A percentile compares a stretch with the other conserved stretches of the same genome.
These are phyloP conservation scores for Drosophila siamana DNA, from an alignment of 2,888 invertebrate species.

Conservation along the genomic window DNA sequence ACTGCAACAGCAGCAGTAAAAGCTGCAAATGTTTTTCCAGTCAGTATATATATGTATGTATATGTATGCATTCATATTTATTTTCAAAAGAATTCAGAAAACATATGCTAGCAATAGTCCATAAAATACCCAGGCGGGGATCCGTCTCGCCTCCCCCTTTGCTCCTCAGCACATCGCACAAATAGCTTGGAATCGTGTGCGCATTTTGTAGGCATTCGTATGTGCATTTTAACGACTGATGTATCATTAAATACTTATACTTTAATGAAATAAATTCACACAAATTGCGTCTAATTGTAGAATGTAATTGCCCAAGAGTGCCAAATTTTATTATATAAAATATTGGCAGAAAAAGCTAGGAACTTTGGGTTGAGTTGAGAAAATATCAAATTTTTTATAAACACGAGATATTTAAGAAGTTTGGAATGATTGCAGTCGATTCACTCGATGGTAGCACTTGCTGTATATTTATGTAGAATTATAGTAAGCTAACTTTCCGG, in stretches of 20 bases:
- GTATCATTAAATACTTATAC: conserved; percentile 11
- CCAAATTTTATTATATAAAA: no score
- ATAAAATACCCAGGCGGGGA: conserved; percentile 8
- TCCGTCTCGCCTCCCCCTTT: background rate
- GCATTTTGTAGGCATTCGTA: conserved; percentile 24
- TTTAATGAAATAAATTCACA: conserved; percentile 20
- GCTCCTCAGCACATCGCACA: background rate
- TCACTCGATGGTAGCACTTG: no score
- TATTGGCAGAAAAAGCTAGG: no score
- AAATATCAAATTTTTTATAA: no score
- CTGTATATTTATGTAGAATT: background rate
- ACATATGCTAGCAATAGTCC: conserved; percentile 34
- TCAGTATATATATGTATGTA: background rate
- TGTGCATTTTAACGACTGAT: conserved; percentile 7
- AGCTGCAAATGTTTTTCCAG: background rate
- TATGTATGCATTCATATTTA: background rate
- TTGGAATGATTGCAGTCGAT: no score
- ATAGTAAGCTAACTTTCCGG: background rate
- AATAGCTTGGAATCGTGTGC: conserved; percentile 28
- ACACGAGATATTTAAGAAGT: no score
- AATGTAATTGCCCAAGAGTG: conserved; percentile 7
- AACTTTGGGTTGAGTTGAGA: no score
- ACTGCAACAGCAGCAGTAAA: background rate
- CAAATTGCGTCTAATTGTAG: conserved; percentile 13
- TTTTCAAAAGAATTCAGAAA: conserved; percentile 30